Evolutionary conservation across 2,797 vertebrate species (phyloP), one percentile per base, ranked within the genome.

Genomic region (Enteromius anoplus): DNA sequence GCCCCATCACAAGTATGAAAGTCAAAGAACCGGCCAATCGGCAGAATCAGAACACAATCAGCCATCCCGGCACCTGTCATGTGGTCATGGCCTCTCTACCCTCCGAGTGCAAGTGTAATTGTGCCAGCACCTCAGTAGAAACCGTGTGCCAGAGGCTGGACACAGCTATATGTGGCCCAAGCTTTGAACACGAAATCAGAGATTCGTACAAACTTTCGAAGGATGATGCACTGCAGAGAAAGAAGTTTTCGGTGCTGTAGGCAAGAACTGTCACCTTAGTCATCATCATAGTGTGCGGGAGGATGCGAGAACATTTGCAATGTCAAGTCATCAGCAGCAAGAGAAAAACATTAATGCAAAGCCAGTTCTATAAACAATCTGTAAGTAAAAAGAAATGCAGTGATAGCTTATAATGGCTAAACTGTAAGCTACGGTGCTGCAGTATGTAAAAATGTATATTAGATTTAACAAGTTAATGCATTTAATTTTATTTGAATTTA

Each of bases 61-160:
- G 51, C 21, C 37, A 32, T 65, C 79, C 53, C n/a, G 1, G 42
- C 78, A 75, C 29, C n/a, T 71, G 87, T 34, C 78, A 78, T 12
- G 82, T 82, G 47, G 29, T 81, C 6, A 85, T 21, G 82, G 70
- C 3, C 81, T 79, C 47, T 66, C 53, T 37, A 15, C 71, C 17
- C 0, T 32, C 51, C 1, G 60, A 9, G n/a, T 78, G 42, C 6
- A 89, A 83, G 68, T 86, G 85, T 82, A 73, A 85, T 42, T 88
- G 89, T 86, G 75, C 81, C 64, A 55, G 87, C 7, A 75, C 87
- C 65, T 84, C 85, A 75, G 81, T 90, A 55, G 60, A 91, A 84
- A 92, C 85, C 7, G 83, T 91, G 40, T 89, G 75, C 47, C 82
- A 86, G 40, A 84, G 78, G 40, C 78, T 84, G 6, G 55, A 23